Percentiles rank a stretch among this genome's conserved stretches.
Conservation (phyloP, 2,797 vertebrate genomes). For the Melopsittacus undulatus region DNA sequence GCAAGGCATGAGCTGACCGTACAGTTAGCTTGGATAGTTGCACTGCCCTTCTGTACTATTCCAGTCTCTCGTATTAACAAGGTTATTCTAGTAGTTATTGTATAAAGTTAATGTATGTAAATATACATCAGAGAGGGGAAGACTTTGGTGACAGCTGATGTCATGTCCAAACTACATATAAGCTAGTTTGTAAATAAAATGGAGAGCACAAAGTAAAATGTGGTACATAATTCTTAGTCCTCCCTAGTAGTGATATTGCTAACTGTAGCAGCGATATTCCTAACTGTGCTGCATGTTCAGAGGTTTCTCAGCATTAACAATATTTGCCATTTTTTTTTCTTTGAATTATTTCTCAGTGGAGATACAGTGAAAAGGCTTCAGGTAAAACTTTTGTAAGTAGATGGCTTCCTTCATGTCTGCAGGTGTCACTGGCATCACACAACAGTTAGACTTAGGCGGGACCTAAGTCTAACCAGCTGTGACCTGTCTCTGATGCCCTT, state of each 20-base stretch:
- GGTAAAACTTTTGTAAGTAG: background rate
- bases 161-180: background rate
- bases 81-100: background rate
- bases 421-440: background rate
- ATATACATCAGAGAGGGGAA: background rate
- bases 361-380: background rate
- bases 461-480: background rate
- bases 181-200: background rate
- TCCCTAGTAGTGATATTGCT: background rate
- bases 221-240: background rate
- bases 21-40: background rate
- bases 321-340: background rate
- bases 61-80: background rate
- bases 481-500: background rate
- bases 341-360: background rate
- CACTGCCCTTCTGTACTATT: background rate
- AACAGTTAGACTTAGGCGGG: background rate
- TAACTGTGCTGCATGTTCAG: background rate
- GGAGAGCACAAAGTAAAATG: background rate
- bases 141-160: background rate
- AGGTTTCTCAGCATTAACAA: background rate
- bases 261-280: background rate
- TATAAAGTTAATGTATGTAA: background rate
- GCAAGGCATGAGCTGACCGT: background rate
- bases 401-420: background rate